phyloP scores from a whole-genome alignment of 2,888 invertebrate species.

The Caenorhabditis zanzibari region DNA sequence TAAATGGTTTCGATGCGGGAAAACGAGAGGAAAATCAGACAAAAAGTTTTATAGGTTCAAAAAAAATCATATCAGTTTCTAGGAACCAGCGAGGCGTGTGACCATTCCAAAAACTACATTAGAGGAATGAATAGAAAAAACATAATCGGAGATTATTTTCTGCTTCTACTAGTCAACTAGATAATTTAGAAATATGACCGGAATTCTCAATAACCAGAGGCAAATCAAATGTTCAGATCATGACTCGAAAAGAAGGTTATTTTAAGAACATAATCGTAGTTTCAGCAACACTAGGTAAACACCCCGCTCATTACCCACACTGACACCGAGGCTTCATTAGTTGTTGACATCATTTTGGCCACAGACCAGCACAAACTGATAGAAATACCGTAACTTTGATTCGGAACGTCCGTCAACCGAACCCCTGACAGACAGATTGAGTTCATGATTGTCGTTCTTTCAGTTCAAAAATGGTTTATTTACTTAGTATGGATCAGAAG shows the following conservation, averaged over 20 bases:
- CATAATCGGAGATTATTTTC: too few relatives aligned
- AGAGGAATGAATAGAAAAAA: conserved; percentile 15
- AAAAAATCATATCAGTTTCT: not conserved
- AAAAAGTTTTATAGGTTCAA: conserved; percentile 3
- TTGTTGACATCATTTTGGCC: not conserved
- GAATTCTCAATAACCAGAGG: not conserved
- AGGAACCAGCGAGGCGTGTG: conserved; percentile 16
- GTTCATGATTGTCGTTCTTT: not conserved
- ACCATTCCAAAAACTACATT: conserved; percentile 1
- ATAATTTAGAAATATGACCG: too few relatives aligned
- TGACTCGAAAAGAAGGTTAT: not conserved
- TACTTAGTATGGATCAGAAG: conserved; percentile 12
- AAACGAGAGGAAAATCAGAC: not conserved
- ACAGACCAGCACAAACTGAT: too few relatives aligned
- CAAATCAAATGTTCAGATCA: not conserved
- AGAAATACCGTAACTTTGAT: not conserved
- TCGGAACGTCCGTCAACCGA: not conserved
- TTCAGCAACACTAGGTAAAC: not conserved
- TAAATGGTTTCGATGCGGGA: not conserved
- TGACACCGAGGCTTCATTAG: not conserved
- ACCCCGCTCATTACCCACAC: not conserved
- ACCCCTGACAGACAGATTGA: not conserved
- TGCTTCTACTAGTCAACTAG: too few relatives aligned
- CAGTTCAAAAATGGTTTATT: not conserved
- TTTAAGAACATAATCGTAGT: not conserved